Percentiles rank a stretch among this genome's conserved stretches.
Conservation (phyloP, 2,888 invertebrate genomes). For the Apamea sordens region DNA sequence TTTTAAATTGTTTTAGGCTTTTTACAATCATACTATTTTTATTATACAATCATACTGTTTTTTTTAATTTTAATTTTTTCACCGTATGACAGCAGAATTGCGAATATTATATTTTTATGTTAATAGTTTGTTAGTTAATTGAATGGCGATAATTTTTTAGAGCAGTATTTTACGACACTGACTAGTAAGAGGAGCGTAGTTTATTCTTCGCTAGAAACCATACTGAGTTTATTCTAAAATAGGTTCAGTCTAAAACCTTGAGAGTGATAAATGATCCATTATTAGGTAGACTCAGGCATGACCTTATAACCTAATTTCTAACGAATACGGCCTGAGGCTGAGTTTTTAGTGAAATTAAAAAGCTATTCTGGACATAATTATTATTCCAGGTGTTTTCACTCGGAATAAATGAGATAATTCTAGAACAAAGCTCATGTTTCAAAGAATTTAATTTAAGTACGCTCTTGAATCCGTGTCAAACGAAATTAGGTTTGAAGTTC, state of each 20-base stretch:
- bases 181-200: neutral
- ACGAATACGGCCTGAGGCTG: neutral
- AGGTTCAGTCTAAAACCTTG: constrained; percentile 6
- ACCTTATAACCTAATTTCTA: constrained; percentile 28
- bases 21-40: too few relatives aligned
- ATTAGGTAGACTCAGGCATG: constrained; percentile 12
- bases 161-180: neutral
- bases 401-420: constrained; percentile 3
- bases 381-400: constrained; percentile 18
- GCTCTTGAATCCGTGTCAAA: neutral
- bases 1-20: too few relatives aligned
- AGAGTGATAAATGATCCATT: constrained; percentile 24
- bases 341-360: constrained; percentile 34
- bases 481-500: neutral
- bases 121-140: neutral
- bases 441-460: constrained; percentile 4
- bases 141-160: neutral
- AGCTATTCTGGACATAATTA: constrained; percentile 3
- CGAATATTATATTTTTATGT: neutral
- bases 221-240: neutral
- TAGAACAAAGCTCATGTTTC: constrained; percentile 3
- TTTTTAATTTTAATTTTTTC: too few relatives aligned
- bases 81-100: neutral
- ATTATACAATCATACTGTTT: too few relatives aligned
- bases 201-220: neutral